phyloP scores from a whole-genome alignment of 2,888 invertebrate genomes.

The Anthrax anthrax region DNA sequence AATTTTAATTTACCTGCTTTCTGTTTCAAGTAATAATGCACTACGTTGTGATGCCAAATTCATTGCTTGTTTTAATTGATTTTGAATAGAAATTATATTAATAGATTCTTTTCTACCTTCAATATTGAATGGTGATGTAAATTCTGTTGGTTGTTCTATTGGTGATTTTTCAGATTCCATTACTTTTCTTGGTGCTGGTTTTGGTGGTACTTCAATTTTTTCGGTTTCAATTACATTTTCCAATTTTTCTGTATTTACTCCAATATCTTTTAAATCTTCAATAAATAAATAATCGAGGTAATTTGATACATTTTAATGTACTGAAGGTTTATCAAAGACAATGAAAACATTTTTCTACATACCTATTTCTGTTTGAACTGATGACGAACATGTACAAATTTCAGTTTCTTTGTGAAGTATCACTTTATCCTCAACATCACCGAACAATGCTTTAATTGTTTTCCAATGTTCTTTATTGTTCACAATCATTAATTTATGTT shows the following conservation, averaged over 20 bases:
- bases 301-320: no score
- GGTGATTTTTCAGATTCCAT: not conserved
- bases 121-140: constrained; percentile 8
- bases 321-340: no score
- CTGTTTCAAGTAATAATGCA: constrained; percentile 17
- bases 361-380: constrained; percentile 12
- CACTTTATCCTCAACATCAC: not conserved
- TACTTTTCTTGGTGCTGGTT: not conserved
- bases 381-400: constrained; percentile 1
- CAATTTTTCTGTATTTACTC: no score
- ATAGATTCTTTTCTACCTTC: constrained; percentile 4
- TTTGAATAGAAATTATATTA: constrained; percentile 11
- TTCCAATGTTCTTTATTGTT: constrained; percentile 30
- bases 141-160: not conserved
- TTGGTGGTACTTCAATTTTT: not conserved
- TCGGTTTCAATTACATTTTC: no score
- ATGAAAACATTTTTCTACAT: not conserved
- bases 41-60: constrained; percentile 16
- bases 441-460: constrained; percentile 27
- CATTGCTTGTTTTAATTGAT: constrained; percentile 15
- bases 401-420: not conserved
- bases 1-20: constrained; percentile 17
- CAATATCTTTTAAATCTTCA: no score
- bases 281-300: no score
- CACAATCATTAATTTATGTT: constrained; percentile 21